Base-by-base conservation (phyloP, 2,797 vertebrate genomes). In the Esox masquinongy region DNA sequence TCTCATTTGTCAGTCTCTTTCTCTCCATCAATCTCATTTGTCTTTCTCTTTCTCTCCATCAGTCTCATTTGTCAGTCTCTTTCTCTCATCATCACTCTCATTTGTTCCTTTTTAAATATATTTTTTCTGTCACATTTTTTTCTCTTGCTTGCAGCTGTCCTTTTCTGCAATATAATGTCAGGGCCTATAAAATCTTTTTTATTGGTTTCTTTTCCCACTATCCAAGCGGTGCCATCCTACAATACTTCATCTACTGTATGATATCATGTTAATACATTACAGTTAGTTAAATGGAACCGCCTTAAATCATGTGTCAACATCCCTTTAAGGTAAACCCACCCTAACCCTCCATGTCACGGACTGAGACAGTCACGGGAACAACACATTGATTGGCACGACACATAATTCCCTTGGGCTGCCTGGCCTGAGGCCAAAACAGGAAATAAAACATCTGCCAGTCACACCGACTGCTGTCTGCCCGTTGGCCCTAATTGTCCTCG, bases 401-500 rank as follows among this genome's bases (percentile, higher is more conserved):
- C 72, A 47, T 83, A 81, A 87, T 85, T 81, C 77, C 75, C 50
- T 83, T 53, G 78, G 81, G 72, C 77, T 82, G 49, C 36, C 68
- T 59, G 66, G 64, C 73, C 49, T 78, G 29, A 68, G 34, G 73
- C 75, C 79, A 72, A 75, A 70, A n/a, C 36, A 49, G 36, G n/a
- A 88, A 84, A 85, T 84, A 11, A 90, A 85, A 59, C 56, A 85
- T 72, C 61, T 4, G 36, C 84, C 79, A 80, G 16, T 85, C 81
- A 75, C 34, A 8, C 15, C 16, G 29, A 5, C 63, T 17, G 29
- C 63, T 15, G 19, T 59, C 53, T 70, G 51, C 31, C 2, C 8
- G 2, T 59, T 69, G 74, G 64, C 79, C 34, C 51, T 70, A 53
- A 71, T 9, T 59, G 56, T 59, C 22, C 22, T 68, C 49, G 53